Conservation (phyloP, 2,888 invertebrate species). For the Dryocosmus kuriphilus region DNA sequence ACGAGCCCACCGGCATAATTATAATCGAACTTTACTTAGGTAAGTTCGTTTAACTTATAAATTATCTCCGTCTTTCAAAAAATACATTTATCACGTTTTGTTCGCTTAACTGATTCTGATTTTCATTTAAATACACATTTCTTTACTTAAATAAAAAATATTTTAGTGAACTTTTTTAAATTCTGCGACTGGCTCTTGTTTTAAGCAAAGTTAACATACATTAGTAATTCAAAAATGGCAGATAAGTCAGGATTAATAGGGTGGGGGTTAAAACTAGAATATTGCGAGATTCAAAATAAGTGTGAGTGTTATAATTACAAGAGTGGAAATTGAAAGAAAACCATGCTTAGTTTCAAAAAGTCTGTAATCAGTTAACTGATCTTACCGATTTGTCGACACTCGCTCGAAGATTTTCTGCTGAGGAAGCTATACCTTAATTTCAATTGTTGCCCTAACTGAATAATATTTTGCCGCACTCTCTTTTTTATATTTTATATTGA, state of each 20-base stretch:
- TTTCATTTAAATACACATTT: neutral
- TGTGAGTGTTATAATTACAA: constrained; percentile 8
- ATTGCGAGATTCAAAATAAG: neutral
- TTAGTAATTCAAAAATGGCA: neutral
- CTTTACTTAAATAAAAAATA: neutral
- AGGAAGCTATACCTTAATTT: constrained; percentile 8
- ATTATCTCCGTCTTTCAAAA: no score
- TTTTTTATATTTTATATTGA: neutral
- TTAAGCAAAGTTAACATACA: neutral
- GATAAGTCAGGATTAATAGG: neutral
- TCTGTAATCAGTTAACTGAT: constrained; percentile 15
- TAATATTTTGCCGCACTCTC: no score
- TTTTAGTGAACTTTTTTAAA: neutral
- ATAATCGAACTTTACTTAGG: no score
- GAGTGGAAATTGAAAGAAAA: neutral
- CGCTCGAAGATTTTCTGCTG: constrained; percentile 6
- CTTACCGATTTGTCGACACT: constrained; percentile 36
- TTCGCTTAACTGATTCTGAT: no score
- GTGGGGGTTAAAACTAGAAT: neutral
- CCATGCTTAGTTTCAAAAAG: constrained; percentile 32
- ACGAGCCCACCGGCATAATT: no score
- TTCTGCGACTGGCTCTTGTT: neutral
- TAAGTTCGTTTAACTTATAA: no score
- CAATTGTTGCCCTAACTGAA: no score
- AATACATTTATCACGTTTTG: no score